Base-by-base conservation (phyloP, 2,113 vertebrate genomes). In the Amblyopsis rosae region DNA sequence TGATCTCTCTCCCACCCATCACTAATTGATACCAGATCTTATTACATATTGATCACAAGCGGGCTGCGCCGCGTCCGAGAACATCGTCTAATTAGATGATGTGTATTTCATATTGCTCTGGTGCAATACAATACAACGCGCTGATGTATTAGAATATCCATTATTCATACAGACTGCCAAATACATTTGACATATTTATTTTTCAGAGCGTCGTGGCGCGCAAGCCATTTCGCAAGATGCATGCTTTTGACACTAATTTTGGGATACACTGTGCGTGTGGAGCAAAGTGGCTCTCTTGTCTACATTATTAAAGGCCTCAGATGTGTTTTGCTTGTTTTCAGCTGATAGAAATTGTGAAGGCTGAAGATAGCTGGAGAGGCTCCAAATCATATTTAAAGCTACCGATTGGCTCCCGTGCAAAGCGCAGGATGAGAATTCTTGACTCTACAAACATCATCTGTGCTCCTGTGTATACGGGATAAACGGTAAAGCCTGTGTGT, bases 311-410 rank as follows among this genome's bases (percentile, higher is more conserved):
- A 93, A 92, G 80, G 71, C 69, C 75, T 86, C 77, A 81, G 82
- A 90, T 92, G 87, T 88, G 82, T 87, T 91, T 90, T 88, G 82
- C 88, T 84, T 90, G 87, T 91, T 91, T 90, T 87, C 75, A 82
- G 68, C 80, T 77, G 74, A 77, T 82, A 86, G 82, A 85, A 90
- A 87, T 87, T 69, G 67, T 76, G 69, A 65, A 46, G 65, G 64
- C 12, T 9, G 32, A 41, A 12, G 32, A 45, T 71, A 86, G 74
- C 79, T 71, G 81, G 56, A 77, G 81, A 78, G 80, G 80, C 63
- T 73, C 79, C 72, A 59, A 69, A 82, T 81, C 83, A 60, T 78
- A 83, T 90, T 85, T 85, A 81, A 82, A 83, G 77, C 69, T 81
- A 67, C 72, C 35, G 70, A 68, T 77, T 77, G 78, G 58, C 78